Base-by-base conservation (phyloP, 2,113 vertebrate genomes). In the Halichoeres trimaculatus region DNA sequence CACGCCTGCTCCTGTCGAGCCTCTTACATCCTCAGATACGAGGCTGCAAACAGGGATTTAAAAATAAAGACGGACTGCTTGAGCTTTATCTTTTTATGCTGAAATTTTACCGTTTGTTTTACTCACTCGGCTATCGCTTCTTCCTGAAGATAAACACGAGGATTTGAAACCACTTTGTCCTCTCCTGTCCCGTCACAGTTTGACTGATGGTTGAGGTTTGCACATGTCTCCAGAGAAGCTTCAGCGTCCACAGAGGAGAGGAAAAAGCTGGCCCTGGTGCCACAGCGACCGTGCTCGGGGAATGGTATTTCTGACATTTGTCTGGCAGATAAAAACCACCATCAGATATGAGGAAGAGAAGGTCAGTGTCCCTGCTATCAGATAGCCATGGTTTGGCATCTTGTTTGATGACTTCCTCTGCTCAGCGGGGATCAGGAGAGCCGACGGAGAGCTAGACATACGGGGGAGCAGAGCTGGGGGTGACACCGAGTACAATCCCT, bases 241-340 rank as follows among this genome's bases (percentile, higher is more conserved):
- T 45, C 20, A 5, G 47, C 7, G 47, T 54, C 62, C 62, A 61
- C 74, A 61, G 66, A 68, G 43, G 74, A 66, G 40, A 36, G 74
- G 74, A 52, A 54, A 65, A 81, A 65, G 75, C 67, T 67, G 77
- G 80, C 52, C 20, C 53, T 45, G 38, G 71, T 74, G 76, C 81
- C 86, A 90, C 81, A 91, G 86, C 76, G 86, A 90, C 88, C 90
- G 83, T 70, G 84, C 85, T 80, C 62, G 66, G 89, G 83, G 86
- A 92, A 88, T 84, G 80, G 88, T 81, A 86, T 92, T 90, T 91
- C 78, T 93, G 90, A 93, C 92, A 92, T 93, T 93, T 89, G 88
- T 90, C 88, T 86, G 85, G 78, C 78, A 88, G 91, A 93, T 92
- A 93, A 94, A 91, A 88, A 74, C 19, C 73, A 60, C 81, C 78